Evolutionary conservation across 2,113 vertebrate species (phyloP), one percentile per base, ranked within the genome.

Genomic region (Falcunculus frontatus): DNA sequence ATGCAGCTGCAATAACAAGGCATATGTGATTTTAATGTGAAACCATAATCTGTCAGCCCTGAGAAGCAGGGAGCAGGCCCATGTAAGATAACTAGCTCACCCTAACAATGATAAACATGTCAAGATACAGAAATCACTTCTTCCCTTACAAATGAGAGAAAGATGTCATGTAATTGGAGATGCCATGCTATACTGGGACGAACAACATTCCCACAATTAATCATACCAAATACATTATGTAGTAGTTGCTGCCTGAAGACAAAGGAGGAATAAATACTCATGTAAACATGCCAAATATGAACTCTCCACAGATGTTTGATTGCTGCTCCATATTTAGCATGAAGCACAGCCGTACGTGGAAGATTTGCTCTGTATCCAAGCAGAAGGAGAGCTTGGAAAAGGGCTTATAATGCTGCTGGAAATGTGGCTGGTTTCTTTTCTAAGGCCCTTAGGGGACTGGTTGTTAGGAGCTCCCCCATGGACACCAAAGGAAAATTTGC

Each of bases 1-100:
- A 93, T 78, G 85, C 95, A 96, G 92, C 95, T 97, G 90, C 76
- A 96, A 92, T 90, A 96, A 96, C 93, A 95, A 92, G 73, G 93
- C 79, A 46, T 93, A 68, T 84, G 72, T 96, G 85, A 96, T 96
- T 91, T 96, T 91, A 90, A 94, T 90, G 76, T 88, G 83, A 86
- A 79, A 78, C 92, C 60, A 78, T 94, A 93, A 94, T 89, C 88
- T 95, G 90, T 95, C 69, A 95, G 39, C 85, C 83, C 92, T 81
- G 80, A 94, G 95, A 90, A 93, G 19, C 13, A 88, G 49, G 83
- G 96, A 96, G 57, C 88, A 86, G 83, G 72, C 76, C 63, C 56
- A 30, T 77, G 18, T 84, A 80, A 86, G 94, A 89, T 91, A 96
- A 86, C 85, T 91, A 52, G 70, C 91, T 95, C 86, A 91, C 53